Base-by-base conservation (phyloP, 2,113 vertebrate genomes). In the Nymphicus hollandicus region DNA sequence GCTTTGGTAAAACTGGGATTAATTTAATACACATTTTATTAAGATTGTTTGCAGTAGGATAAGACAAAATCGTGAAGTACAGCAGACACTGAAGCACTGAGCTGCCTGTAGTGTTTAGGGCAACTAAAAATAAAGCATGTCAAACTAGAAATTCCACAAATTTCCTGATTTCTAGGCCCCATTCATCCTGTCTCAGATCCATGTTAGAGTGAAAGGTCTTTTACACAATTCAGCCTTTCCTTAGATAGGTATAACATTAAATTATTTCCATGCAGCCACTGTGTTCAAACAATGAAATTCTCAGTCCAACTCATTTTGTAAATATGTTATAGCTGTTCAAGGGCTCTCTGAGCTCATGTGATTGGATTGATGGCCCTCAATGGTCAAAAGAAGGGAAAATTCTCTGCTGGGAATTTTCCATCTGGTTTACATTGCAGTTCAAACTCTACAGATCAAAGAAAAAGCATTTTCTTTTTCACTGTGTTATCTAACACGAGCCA, bases 341-440 rank as follows among this genome's bases (percentile, higher is more conserved):
- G 86, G 47, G 65, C 60, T 79, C 53, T 92, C 65, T 77, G 70
- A 92, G 73, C 80, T 96, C 82, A 86, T 87, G 69, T 91, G 86
- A 79, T 85, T 68, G 81, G 24, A 94, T 74, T 81, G 95, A 92
- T 87, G 41, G 86, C 61, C 66, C 81, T 94, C 69, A 81, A 23
- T 37, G 41, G 80, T 92, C 83, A 91, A 81, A 93, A 91, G 65
- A 93, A 92, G 61, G 86, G 83, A 95, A 96, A 89, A 89, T 73
- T 74, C 74, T 86, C 93, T 61, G 24, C 66, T 91, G 81, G 83
- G 91, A 94, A 92, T 89, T 93, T 96, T 91, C 95, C 95, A 90
- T 96, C 88, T 97, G 95, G 93, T 95, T 95, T 96, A 90, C 82
- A 94, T 93, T 94, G 88, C 81, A 92, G 31, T 87, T 89, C 66